Evolutionary conservation across 2,888 invertebrate species (phyloP).

Genomic region (Eustalomyia histrio): DNA sequence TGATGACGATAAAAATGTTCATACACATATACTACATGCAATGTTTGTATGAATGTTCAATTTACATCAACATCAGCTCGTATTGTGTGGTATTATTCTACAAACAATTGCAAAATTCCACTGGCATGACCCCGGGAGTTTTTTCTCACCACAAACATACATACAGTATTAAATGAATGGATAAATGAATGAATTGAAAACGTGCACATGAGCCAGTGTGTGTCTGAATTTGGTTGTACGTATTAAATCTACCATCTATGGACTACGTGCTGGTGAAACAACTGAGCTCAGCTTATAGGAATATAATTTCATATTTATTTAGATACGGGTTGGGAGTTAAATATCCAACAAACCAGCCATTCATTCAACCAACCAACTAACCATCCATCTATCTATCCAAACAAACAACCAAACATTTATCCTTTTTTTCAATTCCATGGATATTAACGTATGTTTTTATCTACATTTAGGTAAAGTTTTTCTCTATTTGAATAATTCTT

Average conservation of each 20-base stretch:
- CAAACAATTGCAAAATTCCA: constrained; percentile 62
- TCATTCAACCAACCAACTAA: constrained; percentile 17
- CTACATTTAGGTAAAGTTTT: constrained; percentile 27
- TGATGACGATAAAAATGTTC: neutral
- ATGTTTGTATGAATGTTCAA: constrained; percentile 28
- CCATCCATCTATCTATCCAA: constrained; percentile 18
- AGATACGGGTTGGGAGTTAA: constrained; percentile 45
- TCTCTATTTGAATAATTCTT: constrained; percentile 9
- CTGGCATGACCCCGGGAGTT: constrained; percentile 55
- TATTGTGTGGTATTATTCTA: constrained; percentile 50
- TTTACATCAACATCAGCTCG: constrained; percentile 51
- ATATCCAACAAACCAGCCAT: constrained; percentile 28
- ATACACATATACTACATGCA: constrained; percentile 13
- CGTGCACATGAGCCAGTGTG: constrained; percentile 8
- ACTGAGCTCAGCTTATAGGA: constrained; percentile 38
- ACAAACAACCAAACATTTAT: constrained; percentile 33
- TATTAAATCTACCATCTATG: constrained; percentile 18
- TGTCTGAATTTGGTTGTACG: constrained; percentile 9
- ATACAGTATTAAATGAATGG: constrained; percentile 54
- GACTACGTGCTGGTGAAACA: constrained; percentile 34
- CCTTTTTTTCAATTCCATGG: constrained; percentile 33
- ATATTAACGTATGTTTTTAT: constrained; percentile 43
- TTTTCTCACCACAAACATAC: constrained; percentile 49
- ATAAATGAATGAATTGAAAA: constrained; percentile 49
- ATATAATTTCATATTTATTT: constrained; percentile 50